Evolutionary conservation across 2,113 vertebrate genomes (phyloP), one percentile per base, ranked within the genome.

Genomic region (Trogon surrucura): DNA sequence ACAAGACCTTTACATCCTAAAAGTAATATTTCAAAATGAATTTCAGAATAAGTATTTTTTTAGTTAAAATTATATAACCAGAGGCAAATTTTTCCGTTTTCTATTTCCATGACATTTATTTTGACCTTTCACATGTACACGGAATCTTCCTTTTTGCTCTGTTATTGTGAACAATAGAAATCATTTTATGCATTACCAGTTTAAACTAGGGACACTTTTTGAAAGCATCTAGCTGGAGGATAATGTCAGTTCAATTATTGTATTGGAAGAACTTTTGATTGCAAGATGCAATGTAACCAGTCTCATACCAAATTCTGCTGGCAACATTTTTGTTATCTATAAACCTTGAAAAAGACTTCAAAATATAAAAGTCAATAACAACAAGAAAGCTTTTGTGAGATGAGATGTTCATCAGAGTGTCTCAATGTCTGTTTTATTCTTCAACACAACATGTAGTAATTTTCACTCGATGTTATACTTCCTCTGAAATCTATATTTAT

Each of bases 401-500:
- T 77, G 25, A 90, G 41, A 22, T 80, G 21, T 57, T 95, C 85
- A 36, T 89, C 61, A 80, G 64, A 82, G 51, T 73, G 38, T 56
- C 56, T 88, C 73, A 79, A 29, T 1, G 30, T 19, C 29, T 36
- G 7, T 80, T 94, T 91, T 85, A 85, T 94, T 96, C 5, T 8
- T 93, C 67, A 51, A 17, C 10, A 38, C 8, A 67, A 13, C 30
- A 61, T 60, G 45, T 15, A 91, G 72, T 86, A 85, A 91, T 95
- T 95, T 95, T 93, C 51, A 83, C 18, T 87, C 38, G 25, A 29
- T 66, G 51, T 91, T 73, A 58, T 71, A 32, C 20, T 66, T 83
- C 22, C n/a, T 65, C 45, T 89, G 82, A 94, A 95, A 91, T 79
- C 61, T 88, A 45, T 89, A 92, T 84, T 93, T 93, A 92, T 85